Evolutionary conservation across 2,888 invertebrate genomes (phyloP), one percentile per base, ranked within the genome.

Genomic region (Lycaena phlaeas): DNA sequence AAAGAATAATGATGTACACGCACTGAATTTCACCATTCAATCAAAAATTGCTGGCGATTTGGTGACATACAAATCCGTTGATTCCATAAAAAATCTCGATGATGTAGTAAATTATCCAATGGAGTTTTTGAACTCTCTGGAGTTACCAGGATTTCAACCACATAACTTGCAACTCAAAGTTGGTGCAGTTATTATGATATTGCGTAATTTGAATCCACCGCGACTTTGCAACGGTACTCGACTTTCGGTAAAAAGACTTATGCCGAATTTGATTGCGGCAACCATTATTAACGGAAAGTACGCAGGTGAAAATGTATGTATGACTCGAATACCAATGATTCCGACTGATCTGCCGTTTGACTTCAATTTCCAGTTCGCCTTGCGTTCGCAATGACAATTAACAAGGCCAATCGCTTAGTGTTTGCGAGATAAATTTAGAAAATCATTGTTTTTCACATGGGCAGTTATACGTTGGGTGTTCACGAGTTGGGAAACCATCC

Each of bases 1-100:
- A 41, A 61, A 58, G 52, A 64, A 62, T 48, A 46, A 51, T 6
- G 57, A 57, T 44, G 61, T 59, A 28, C 29, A 57, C 43, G 22
- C 25, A 15, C 15, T 36, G 3, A 25, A 36, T 36, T 6, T 36
- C 5, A 36, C 14, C 5, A 25, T 36, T n/a, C 36, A 36, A 22
- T 6, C 9, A 15, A 15, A 10, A 3, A 15, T 36, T 11, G 11
- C 25, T 22, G 36, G 36, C 2, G 10, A 36, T 15, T 12, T 36
- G 36, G 36, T 9, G 15, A 10, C 36, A 36, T 36, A 36, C 7
- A 36, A 22, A 25, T 36, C 36, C 5, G 10, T 36, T 25, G 25
- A 25, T 3, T 12, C 36, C n/a, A 15, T 36, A 15, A 10, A 11
- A 14, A 9, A 36, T 11, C 15, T 15, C 3, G 10, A 10, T 15